phyloP scores from a whole-genome alignment of 2,888 invertebrate genomes.

The Saturnia japonica region DNA sequence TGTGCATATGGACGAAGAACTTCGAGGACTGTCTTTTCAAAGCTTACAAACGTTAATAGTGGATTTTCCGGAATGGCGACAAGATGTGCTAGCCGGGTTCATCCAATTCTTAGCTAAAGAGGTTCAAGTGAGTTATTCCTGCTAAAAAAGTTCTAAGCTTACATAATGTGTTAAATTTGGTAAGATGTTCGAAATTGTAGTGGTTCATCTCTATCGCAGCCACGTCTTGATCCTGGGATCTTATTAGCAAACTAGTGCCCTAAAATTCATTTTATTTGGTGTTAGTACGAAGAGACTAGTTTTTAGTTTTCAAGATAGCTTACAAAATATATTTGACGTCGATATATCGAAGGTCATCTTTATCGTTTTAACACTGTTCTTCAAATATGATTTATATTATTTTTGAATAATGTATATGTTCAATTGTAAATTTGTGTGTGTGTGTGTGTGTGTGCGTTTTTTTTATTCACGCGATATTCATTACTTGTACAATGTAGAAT shows the following conservation, averaged over 20 bases:
- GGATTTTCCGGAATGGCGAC: constrained; percentile 98
- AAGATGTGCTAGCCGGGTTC: constrained; percentile 96
- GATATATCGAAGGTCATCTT: too few relatives aligned
- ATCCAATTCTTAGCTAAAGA: constrained; percentile 97
- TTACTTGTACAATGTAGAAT: neutral
- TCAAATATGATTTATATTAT: too few relatives aligned
- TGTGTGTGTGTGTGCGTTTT: too few relatives aligned
- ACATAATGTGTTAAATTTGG: neutral
- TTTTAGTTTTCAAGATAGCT: neutral
- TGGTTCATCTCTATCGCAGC: neutral
- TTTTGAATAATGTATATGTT: too few relatives aligned
- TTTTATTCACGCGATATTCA: neutral
- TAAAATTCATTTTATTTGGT: neutral
- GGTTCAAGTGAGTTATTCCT: constrained; percentile 81
- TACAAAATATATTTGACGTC: too few relatives aligned
- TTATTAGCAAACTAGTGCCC: too few relatives aligned
- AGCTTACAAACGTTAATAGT: constrained; percentile 96
- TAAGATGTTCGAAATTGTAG: neutral
- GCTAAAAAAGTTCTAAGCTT: neutral
- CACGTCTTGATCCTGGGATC: neutral
- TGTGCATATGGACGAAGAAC: constrained; percentile 99
- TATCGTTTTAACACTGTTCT: too few relatives aligned
- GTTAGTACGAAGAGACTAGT: neutral
- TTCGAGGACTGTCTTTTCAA: constrained; percentile 95
- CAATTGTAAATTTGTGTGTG: neutral